Evolutionary conservation across 2,113 vertebrate species (phyloP).

Genomic region (Tinamus guttatus): DNA sequence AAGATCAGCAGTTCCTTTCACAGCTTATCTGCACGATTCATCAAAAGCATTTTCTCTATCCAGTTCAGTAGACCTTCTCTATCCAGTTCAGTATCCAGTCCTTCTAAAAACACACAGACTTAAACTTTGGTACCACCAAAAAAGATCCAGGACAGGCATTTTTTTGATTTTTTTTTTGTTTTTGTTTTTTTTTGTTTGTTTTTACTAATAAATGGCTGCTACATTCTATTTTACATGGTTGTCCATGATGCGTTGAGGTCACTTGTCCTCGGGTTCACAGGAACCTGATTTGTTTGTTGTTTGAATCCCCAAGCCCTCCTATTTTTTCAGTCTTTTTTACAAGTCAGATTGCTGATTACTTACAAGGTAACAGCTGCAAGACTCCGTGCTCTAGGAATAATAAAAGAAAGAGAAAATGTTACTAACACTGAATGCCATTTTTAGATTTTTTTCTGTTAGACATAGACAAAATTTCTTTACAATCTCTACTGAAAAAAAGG

Average conservation of each 20-base stretch:
- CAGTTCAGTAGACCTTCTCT: constrained; percentile 69
- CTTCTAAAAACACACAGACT: constrained; percentile 80
- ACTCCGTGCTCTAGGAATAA: constrained; percentile 55
- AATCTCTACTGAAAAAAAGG: neutral
- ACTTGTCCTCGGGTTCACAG: constrained; percentile 76
- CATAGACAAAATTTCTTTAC: neutral
- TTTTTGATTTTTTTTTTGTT: constrained; percentile 60
- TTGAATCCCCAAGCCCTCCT: constrained; percentile 74
- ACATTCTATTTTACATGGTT: constrained; percentile 81
- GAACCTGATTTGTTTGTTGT: constrained; percentile 70
- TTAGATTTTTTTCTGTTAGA: neutral
- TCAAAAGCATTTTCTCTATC: constrained; percentile 61
- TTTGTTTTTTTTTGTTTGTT: constrained; percentile 61
- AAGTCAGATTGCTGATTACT: constrained; percentile 72
- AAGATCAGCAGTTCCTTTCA: neutral
- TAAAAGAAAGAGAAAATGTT: neutral
- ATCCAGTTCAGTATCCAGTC: constrained; percentile 64
- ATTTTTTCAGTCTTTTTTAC: constrained; percentile 70
- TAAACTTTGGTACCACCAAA: constrained; percentile 83
- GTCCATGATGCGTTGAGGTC: constrained; percentile 82
- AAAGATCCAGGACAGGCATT: constrained; percentile 75
- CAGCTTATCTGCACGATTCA: constrained; percentile 18
- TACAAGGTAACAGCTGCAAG: constrained; percentile 67
- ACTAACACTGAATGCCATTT: neutral
- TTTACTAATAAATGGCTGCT: constrained; percentile 77